Evolutionary conservation across 2,113 vertebrate species (phyloP), one percentile per base, ranked within the genome.

Genomic region (Trichomycterus rosablanca): DNA sequence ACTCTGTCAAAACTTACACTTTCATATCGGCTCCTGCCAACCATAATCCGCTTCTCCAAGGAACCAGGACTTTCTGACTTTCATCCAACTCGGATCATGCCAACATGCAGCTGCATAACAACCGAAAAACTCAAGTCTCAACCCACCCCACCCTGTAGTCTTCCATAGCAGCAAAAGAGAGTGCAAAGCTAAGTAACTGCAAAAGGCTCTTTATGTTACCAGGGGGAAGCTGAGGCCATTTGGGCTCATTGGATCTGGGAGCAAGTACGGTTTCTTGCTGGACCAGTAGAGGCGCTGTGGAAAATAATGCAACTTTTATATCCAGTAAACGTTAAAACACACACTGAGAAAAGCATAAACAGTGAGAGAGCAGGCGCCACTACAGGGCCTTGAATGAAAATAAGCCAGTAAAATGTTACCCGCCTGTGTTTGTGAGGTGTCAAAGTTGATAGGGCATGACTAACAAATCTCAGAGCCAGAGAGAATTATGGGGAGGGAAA

Each of bases 91-190:
- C 51, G 68, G 66, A 63, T 14, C 83, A 84, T 84, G 82, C 83
- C 49, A 74, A 53, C 81, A 81, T 82, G 78, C 83, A 80, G 69
- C 75, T 73, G 81, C n/a, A 77, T 73, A 67, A 59, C 20, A 71
- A 51, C 46, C 7, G 58, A 60, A 66, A 32, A 16, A 26, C 49
- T 20, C 43, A 42, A 68, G 37, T n/a, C 52, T 40, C 60, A 35
- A 26, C 51, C 59, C 46, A 59, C 30, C 63, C 48, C 57, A 39
- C 16, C 18, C 45, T n/a, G n/a, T n/a, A n/a, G n/a, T n/a, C n/a
- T 10, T 22, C 46, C 55, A 63, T 40, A 66, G 65, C 76, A 71
- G 78, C 73, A 64, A 62, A 50, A 52, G 26, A 16, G 28, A 63
- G 37, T 62, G 66, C 57, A 67, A 37, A 83, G 79, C 74, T 61